Evolutionary conservation across 1,140 invertebrate species (phyloP).

Genomic region (Cotesia typhae): DNA sequence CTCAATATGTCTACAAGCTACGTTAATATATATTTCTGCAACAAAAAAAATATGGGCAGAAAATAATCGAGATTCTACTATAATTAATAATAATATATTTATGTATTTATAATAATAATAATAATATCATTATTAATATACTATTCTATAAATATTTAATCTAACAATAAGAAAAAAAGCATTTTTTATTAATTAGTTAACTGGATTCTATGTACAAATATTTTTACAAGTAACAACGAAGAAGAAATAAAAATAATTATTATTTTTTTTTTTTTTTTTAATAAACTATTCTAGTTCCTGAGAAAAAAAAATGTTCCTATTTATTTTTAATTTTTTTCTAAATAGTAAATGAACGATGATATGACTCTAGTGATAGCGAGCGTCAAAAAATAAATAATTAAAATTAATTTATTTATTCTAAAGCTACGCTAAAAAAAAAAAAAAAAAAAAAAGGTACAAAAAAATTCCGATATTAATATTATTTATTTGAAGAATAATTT

Average conservation of each 20-base stretch:
- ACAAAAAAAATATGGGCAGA: no score
- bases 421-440: no score
- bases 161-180: slow-evolving; percentile 2
- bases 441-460: no score
- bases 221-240: slow-evolving; percentile 6
- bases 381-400: no score
- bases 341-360: neutral
- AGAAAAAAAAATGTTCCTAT: slow-evolving; percentile 2
- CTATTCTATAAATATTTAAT: slow-evolving; percentile 9
- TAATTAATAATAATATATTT: no score
- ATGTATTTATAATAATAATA: no score
- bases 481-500: neutral
- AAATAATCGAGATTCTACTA: no score
- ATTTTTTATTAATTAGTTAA: slow-evolving; percentile 30
- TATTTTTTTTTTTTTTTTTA: neutral
- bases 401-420: neutral
- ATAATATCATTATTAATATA: slow-evolving; percentile 8
- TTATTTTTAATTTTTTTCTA: neutral
- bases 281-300: slow-evolving; percentile 20
- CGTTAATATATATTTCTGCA: no score
- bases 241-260: neutral
- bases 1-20: no score
- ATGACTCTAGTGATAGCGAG: no score
- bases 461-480: neutral
- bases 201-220: slow-evolving; percentile 19